A percentile compares a stretch with the other conserved stretches of the same genome.
Evolutionary conservation across 2,888 invertebrate genomes (phyloP).

Genomic region (Lepas anatifera): DNA sequence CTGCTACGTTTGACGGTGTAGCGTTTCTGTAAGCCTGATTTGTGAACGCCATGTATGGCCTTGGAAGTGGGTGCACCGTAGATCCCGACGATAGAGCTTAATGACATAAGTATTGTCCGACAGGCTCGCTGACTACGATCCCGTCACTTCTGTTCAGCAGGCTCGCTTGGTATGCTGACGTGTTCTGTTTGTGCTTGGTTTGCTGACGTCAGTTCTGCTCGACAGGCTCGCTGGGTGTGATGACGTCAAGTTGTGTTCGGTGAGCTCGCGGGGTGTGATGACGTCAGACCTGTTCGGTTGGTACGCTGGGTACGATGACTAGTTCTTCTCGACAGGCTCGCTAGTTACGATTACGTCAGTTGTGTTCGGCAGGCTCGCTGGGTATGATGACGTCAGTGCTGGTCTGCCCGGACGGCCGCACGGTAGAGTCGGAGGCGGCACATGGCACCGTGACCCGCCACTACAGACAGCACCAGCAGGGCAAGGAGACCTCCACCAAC

Average conservation of each 20-base stretch:
- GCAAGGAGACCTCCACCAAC: slow-evolving; percentile 96
- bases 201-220: too few relatives aligned
- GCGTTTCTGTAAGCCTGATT: too few relatives aligned
- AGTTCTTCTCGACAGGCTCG: slow-evolving; percentile 41
- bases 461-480: slow-evolving; percentile 51
- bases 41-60: too few relatives aligned
- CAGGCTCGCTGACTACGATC: too few relatives aligned
- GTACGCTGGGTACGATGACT: neutral
- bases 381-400: slow-evolving; percentile 98
- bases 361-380: slow-evolving; percentile 50
- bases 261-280: too few relatives aligned
- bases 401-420: slow-evolving; percentile 93
- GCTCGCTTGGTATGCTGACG: neutral
- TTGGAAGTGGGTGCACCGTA: too few relatives aligned
- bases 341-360: neutral
- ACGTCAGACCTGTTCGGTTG: too few relatives aligned
- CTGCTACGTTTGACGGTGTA: too few relatives aligned
- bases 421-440: slow-evolving; percentile 95
- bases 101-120: too few relatives aligned
- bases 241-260: too few relatives aligned
- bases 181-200: neutral
- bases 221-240: slow-evolving; percentile 78
- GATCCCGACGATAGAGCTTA: too few relatives aligned
- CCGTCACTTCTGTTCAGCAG: too few relatives aligned
- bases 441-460: slow-evolving; percentile 92